Evolutionary conservation across 2,113 vertebrate species (phyloP).

Genomic region (Eleginops maclovinus): DNA sequence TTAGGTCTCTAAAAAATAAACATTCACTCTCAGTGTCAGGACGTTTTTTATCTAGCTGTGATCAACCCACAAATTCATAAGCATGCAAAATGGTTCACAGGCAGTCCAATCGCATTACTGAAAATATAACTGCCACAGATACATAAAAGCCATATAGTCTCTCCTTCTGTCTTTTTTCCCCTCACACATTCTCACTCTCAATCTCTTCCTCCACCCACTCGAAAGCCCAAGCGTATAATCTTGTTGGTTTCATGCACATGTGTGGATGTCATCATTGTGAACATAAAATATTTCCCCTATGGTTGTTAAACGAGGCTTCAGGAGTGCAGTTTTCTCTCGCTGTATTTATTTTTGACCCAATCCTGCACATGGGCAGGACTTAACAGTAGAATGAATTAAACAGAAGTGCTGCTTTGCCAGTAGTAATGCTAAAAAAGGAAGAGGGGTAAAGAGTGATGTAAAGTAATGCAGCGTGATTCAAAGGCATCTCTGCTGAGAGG

Average conservation of each 20-base stretch:
- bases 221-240: constrained; percentile 79
- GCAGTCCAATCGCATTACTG: constrained; percentile 52
- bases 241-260: constrained; percentile 78
- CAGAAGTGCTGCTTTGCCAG: constrained; percentile 14
- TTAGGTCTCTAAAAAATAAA: constrained; percentile 44
- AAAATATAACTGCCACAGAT: constrained; percentile 64
- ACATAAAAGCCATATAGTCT: constrained; percentile 70
- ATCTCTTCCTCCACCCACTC: constrained; percentile 77
- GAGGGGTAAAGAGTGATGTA: constrained; percentile 24
- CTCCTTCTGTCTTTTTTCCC: constrained; percentile 33
- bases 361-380: constrained; percentile 29
- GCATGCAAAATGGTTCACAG: constrained; percentile 51
- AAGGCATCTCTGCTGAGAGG: constrained; percentile 45
- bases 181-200: constrained; percentile 65
- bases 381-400: constrained; percentile 27
- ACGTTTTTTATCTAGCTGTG: constrained; percentile 54
- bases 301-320: constrained; percentile 48
- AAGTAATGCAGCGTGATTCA: constrained; percentile 48
- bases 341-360: constrained; percentile 46
- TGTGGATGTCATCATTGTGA: constrained; percentile 81
- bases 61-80: constrained; percentile 54
- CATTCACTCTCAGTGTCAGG: constrained; percentile 47
- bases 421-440: constrained; percentile 24
- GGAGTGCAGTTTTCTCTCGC: constrained; percentile 30
- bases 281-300: constrained; percentile 62